Evolutionary conservation across 2,888 invertebrate species (phyloP), one percentile per base, ranked within the genome.

Genomic region (Muschampia plurimacula): DNA sequence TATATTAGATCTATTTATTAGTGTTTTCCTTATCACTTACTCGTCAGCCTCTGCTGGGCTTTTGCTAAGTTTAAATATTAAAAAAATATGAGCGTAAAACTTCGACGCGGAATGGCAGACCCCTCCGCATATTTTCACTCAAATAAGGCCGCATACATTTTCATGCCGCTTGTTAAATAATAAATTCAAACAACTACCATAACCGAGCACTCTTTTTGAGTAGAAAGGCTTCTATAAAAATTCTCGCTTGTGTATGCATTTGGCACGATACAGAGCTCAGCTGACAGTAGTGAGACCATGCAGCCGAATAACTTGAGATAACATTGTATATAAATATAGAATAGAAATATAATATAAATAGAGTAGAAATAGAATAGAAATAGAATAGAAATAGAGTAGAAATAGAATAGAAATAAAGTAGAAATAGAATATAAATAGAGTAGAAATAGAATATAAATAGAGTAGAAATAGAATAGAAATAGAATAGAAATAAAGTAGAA

Each of bases 221-320:
- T 72, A 62, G 72, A 72, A 72, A 72, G 67, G 57, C 67, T 67
- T 75, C 74, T 75, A 77, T 79, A 80, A 80, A 80, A 80, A 78
- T 80, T 77, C 77, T 75, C 76, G 77, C 80, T 79, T 75, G 77
- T 76, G 77, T 78, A 82, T 83, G 79, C 80, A 81, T 82, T 84
- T 83, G 83, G 82, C 82, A 81, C 78, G 76, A 64, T 68, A 57
- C 71, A 44, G 62, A 44, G 63, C 72, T 46, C 63, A 67, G 72
- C 72, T 72, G 55, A 72, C 46, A 4, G 52, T 67, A 63, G 44
- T 32, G 67, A 57, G 63, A 67, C 72, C 67, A 72, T 22, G 44
- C 39, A 49, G 52, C 22, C 12, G 6, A 5, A 13, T 46, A 36
- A 8, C 0, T 3, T 4, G 5, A 9, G 28, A 15, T 22, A 22